Evolutionary conservation across 2,113 vertebrate species (phyloP).

Genomic region (Chunga burmeisteri): DNA sequence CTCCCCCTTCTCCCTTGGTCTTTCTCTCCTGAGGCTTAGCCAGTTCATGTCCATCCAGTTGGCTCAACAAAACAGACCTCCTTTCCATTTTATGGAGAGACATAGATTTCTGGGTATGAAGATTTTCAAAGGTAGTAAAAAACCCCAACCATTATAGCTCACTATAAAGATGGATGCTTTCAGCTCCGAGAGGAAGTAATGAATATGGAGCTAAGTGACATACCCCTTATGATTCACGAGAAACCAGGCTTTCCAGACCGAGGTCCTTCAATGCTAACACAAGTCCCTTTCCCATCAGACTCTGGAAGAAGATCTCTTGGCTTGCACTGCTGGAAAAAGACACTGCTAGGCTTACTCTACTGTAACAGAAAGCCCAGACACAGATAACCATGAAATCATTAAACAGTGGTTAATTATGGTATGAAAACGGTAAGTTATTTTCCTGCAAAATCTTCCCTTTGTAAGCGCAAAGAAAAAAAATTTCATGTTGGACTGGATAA

Average conservation of each 20-base stretch:
- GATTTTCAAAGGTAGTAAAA: not conserved
- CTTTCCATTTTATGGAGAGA: not conserved
- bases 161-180: not conserved
- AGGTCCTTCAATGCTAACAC: not conserved
- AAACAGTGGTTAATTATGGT: not conserved
- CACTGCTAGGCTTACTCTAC: not conserved
- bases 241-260: not conserved
- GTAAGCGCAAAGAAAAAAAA: constrained; percentile 41
- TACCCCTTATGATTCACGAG: not conserved
- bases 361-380: not conserved
- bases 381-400: not conserved
- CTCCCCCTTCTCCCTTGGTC: not conserved
- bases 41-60: not conserved
- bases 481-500: not conserved
- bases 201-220: not conserved
- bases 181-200: not conserved
- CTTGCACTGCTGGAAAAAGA: not conserved
- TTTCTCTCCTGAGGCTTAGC: not conserved
- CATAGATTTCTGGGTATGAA: not conserved
- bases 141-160: not conserved
- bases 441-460: constrained; percentile 25
- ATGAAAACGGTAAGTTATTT: not conserved
- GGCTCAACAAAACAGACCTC: not conserved
- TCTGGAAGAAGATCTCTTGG: not conserved
- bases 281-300: not conserved